A percentile compares a stretch with the other conserved stretches of the same genome.
These are phyloP conservation scores for Prenolepis imparis DNA, from an alignment of 2,888 invertebrate species.

Conservation along the genomic window DNA sequence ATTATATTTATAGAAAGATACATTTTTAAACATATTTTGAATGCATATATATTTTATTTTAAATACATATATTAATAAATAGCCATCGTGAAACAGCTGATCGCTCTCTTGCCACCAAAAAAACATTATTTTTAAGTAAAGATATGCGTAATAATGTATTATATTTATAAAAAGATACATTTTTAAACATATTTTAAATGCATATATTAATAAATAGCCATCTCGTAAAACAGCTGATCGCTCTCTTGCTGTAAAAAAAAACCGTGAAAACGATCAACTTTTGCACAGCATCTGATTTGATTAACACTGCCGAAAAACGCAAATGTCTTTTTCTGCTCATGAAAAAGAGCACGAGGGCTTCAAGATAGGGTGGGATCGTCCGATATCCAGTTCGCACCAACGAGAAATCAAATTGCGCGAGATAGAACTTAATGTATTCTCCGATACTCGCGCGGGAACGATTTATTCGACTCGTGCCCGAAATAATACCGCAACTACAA, in stretches of 20 bases:
- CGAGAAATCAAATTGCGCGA: slow-evolving; percentile 49
- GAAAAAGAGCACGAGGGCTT: slow-evolving; percentile 20
- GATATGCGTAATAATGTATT: not conserved
- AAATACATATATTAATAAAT: too few species aligned
- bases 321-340: slow-evolving; percentile 26
- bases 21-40: not conserved
- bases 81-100: too few species aligned
- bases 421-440: slow-evolving; percentile 63
- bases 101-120: too few species aligned
- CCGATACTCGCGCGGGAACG: slow-evolving; percentile 59
- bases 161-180: not conserved
- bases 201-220: not conserved
- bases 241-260: not conserved
- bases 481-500: slow-evolving; percentile 58
- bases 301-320: slow-evolving; percentile 20
- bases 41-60: not conserved
- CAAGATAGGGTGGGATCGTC: slow-evolving; percentile 38
- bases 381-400: slow-evolving; percentile 33
- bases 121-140: not conserved
- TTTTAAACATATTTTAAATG: not conserved
- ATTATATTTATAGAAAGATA: not conserved
- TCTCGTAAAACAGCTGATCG: not conserved
- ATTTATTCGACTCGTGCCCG: slow-evolving; percentile 49
- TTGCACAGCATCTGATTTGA: not conserved
- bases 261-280: not conserved